A percentile compares a stretch with the other conserved stretches of the same genome.
Conservation (phyloP, 2,888 invertebrate species). For the Trachelus iudaicus region DNA sequence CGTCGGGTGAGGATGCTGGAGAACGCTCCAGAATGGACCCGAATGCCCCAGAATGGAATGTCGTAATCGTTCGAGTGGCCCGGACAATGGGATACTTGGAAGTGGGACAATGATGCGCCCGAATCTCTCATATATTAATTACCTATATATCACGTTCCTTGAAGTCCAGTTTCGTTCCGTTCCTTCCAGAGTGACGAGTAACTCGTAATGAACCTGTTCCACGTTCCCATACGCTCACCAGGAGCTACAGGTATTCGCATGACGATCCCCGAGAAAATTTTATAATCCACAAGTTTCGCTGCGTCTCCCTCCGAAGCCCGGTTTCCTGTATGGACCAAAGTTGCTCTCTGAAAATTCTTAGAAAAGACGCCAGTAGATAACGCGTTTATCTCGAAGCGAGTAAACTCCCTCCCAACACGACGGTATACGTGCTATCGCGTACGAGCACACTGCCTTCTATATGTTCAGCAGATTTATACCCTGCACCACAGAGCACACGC, state of each 20-base stretch:
- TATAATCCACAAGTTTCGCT: background rate
- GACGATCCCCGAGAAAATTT: background rate
- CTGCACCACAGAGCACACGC: background rate
- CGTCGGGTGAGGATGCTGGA: background rate
- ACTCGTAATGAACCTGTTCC: background rate
- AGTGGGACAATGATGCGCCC: constrained; percentile 15
- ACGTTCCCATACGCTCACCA: background rate
- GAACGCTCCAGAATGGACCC: background rate
- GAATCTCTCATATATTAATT: constrained; percentile 17
- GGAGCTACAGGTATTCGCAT: background rate
- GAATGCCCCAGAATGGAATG: constrained; percentile 13
- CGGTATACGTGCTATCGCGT: background rate
- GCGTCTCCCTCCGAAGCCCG: background rate
- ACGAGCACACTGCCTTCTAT: background rate
- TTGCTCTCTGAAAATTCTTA: constrained; percentile 4
- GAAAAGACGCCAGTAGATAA: constrained; percentile 43
- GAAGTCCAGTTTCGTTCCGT: constrained; percentile 10
- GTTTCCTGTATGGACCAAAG: background rate
- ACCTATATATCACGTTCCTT: constrained; percentile 12
- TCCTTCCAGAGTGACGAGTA: background rate
- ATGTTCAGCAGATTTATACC: background rate
- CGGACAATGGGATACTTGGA: constrained; percentile 20
- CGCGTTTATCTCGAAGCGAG: constrained; percentile 37
- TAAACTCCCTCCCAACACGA: constrained; percentile 27
- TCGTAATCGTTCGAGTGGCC: constrained; percentile 14